These are phyloP conservation scores for Bombylius major DNA, from an alignment of 2,888 invertebrate genomes.

Conservation along the genomic window DNA sequence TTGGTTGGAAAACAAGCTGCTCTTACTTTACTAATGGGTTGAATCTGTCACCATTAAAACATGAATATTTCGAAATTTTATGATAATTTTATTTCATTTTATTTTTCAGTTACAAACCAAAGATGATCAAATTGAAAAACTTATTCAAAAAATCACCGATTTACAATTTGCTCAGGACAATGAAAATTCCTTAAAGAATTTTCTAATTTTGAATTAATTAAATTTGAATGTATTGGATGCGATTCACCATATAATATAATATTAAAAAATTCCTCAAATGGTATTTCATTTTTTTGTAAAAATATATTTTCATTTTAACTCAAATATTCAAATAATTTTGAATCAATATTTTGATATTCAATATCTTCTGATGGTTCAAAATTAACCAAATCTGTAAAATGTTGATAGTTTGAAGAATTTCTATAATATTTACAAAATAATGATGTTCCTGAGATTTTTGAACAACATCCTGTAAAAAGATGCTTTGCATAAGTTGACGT, in stretches of 20 bases:
- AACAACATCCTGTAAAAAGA: slow-evolving; percentile 5
- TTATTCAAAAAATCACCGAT: too few relatives aligned
- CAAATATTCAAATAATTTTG: slow-evolving; percentile 10
- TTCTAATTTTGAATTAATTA: slow-evolving; percentile 7
- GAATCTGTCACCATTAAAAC: too few relatives aligned
- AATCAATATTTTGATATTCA: too few relatives aligned
- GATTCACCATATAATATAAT: slow-evolving; percentile 12
- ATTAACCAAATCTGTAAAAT: slow-evolving; percentile 7
- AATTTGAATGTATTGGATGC: neutral
- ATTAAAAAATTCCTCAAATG: slow-evolving; percentile 16
- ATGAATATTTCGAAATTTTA: too few relatives aligned
- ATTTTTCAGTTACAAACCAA: too few relatives aligned
- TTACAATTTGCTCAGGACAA: too few relatives aligned
- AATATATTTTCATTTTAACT: neutral
- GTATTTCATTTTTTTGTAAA: neutral
- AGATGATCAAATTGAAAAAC: too few relatives aligned
- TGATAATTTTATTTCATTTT: too few relatives aligned
- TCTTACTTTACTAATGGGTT: too few relatives aligned
- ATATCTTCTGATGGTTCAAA: too few relatives aligned
- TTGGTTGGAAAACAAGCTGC: too few relatives aligned
- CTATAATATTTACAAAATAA: slow-evolving; percentile 2
- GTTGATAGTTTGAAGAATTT: neutral
- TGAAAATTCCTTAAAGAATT: slow-evolving; percentile 17
- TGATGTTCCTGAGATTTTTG: neutral
- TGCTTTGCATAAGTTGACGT: too few relatives aligned